phyloP scores from a whole-genome alignment of 2,888 invertebrate species.

The Hartigia nigra region DNA sequence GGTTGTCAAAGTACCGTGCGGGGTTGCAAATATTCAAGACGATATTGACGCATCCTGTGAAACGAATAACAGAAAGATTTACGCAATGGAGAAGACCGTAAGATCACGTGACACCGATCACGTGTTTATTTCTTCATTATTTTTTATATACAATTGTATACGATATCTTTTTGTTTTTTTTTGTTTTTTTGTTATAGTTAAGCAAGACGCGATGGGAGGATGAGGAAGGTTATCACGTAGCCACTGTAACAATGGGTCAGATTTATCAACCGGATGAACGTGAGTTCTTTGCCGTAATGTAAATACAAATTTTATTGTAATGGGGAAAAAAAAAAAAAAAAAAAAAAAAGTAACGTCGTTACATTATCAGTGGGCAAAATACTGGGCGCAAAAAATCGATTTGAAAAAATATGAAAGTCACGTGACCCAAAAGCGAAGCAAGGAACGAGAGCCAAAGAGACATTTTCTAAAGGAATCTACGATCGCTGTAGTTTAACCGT shows the following conservation, averaged over 20 bases:
- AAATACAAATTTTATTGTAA: background rate
- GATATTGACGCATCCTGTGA: background rate
- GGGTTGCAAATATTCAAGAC: constrained; percentile 13
- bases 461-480: background rate
- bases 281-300: constrained; percentile 11
- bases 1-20: constrained; percentile 26
- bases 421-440: too few relatives aligned
- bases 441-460: too few relatives aligned
- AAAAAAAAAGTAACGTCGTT: too few relatives aligned
- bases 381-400: background rate
- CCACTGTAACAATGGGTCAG: constrained; percentile 26
- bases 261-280: constrained; percentile 28
- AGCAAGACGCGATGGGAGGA: constrained; percentile 29
- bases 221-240: constrained; percentile 29
- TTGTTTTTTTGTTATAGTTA: constrained; percentile 13
- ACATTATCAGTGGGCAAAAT: too few relatives aligned
- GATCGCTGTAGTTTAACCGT: background rate
- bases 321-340: too few relatives aligned
- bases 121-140: too few relatives aligned
- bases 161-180: too few relatives aligned
- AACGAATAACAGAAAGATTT: constrained; percentile 9
- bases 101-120: background rate
- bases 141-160: too few relatives aligned
- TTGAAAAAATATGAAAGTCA: background rate
- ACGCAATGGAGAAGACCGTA: constrained; percentile 27